phyloP scores from a whole-genome alignment of 1,140 invertebrate genomes.

The Orchesella cincta region DNA sequence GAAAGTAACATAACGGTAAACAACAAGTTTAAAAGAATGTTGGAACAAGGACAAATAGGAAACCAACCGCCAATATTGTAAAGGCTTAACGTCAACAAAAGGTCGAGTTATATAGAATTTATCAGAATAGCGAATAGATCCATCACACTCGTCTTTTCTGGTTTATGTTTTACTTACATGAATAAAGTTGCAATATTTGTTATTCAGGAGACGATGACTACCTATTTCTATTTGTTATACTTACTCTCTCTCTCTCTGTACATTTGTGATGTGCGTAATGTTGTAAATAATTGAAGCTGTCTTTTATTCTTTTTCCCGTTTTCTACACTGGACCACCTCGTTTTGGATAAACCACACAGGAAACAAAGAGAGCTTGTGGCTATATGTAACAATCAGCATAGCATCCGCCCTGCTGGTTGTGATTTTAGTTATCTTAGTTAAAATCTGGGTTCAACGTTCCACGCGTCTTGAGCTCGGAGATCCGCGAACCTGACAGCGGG shows the following conservation, averaged over 20 bases:
- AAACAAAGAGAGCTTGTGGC: conserved; percentile 74
- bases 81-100: no score
- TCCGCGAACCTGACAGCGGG: neutral
- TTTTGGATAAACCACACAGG: conserved; percentile 59
- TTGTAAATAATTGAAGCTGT: conserved; percentile 26
- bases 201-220: no score
- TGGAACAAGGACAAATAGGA: no score
- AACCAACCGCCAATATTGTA: no score
- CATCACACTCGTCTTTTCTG: no score
- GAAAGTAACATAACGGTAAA: no score
- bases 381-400: conserved; percentile 74
- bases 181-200: no score
- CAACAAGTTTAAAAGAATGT: no score
- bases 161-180: no score
- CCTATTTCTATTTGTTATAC: no score
- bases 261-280: neutral
- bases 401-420: conserved; percentile 68
- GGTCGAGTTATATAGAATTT: no score
- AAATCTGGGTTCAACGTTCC: conserved; percentile 37
- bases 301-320: neutral
- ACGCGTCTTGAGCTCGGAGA: neutral
- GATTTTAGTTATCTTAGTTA: conserved; percentile 62
- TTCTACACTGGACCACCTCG: neutral
- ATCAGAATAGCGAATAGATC: no score
- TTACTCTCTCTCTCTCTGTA: neutral